Evolutionary conservation across 2,113 vertebrate species (phyloP), one percentile per base, ranked within the genome.

Genomic region (Plectropomus leopardus): DNA sequence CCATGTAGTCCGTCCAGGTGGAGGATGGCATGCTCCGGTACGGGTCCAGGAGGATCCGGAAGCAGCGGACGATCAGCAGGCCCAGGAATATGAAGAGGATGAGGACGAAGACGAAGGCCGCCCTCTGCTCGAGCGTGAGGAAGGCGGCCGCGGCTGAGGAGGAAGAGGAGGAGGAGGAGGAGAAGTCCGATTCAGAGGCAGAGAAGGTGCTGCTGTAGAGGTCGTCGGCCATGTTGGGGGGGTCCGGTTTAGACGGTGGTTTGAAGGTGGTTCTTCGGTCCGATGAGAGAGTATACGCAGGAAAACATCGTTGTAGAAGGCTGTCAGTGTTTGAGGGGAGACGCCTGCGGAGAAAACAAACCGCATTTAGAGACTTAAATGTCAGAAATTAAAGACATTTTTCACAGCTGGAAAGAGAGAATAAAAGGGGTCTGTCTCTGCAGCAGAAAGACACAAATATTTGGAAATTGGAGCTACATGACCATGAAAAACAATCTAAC

Each of bases 1-100:
- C 95, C 94, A 96, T 94, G 88, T 95, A 95, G 87, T 96, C 95
- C 0, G 94, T 95, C 95, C 96, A 96, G 23, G 92, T 96, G 77
- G 95, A 95, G 23, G 95, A 92, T 1, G 96, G 94, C 94, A 95
- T 96, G 88, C 95, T 96, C 8, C 94, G 94, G 82, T 96, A 96
- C 1, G 95, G 96, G 82, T 96, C 96, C 75, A 96, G 88, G 1
- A 96, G 93, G 88, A 96, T 96, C 45, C 95, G 91, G 86, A 95
- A 96, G 65, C 95, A 96, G 32, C 94, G 95, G 17, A 96, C 90
- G 3, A 96, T 95, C 71, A 96, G 93, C 47, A 96, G 85, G 30
- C 95, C 95, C 70, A 96, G 81, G 87, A 96, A 94, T 73, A 96
- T 88, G 67, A 96, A 95, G 79, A 96, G 95, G 51, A 96, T 91